Percentiles rank a stretch among this genome's conserved stretches.
These are phyloP conservation scores for Aythya baeri DNA, from an alignment of 2,113 vertebrate genomes.

Conservation along the genomic window DNA sequence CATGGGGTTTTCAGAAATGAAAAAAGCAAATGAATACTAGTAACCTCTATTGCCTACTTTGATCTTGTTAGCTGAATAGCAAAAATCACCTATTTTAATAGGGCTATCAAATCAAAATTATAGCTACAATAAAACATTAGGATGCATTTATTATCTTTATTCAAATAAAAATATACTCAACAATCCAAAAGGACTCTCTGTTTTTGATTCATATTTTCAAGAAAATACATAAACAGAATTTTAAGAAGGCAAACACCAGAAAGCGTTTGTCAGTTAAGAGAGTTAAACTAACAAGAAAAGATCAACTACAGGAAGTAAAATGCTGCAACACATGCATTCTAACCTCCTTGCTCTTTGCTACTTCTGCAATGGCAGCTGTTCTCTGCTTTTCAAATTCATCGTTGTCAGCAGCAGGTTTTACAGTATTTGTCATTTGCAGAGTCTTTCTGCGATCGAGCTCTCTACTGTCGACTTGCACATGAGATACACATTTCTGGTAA, in stretches of 20 bases:
- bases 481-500: slow-evolving; percentile 86
- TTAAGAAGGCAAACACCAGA: not conserved
- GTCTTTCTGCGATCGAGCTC: slow-evolving; percentile 94
- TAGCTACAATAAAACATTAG: not conserved
- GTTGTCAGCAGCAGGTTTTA: slow-evolving; percentile 85
- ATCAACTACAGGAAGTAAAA: not conserved
- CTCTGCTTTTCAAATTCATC: slow-evolving; percentile 98
- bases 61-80: not conserved
- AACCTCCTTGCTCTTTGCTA: slow-evolving; percentile 97
- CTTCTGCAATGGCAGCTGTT: slow-evolving; percentile 95
- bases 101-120: not conserved
- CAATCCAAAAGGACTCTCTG: not conserved
- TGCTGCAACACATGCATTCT: slow-evolving; percentile 6
- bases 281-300: not conserved
- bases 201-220: not conserved
- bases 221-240: not conserved
- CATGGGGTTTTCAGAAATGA: not conserved
- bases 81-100: not conserved
- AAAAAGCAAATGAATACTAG: not conserved
- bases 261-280: not conserved
- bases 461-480: slow-evolving; percentile 86
- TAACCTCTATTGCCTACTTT: not conserved
- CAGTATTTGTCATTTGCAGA: slow-evolving; percentile 81
- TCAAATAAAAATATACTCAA: not conserved
- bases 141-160: not conserved